Base-by-base conservation (phyloP, 2,888 invertebrate species). In the Drosophila tanythrix region DNA sequence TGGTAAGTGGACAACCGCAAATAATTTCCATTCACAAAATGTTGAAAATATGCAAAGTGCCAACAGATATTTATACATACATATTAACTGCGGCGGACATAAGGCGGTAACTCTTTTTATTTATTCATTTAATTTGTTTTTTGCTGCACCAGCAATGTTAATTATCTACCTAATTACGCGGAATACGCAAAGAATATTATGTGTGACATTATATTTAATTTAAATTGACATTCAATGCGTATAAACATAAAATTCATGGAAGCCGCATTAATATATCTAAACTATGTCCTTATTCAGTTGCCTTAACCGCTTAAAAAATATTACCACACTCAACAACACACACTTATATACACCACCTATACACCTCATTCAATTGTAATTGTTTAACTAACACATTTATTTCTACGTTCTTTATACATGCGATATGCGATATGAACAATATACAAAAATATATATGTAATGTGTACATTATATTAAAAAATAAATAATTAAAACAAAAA, bases 391-490 rank as follows among this genome's bases (percentile, higher is more conserved):
- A 86, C 85, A 86, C 84, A 70, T 90, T 86, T 85, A 79, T 90
- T 90, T 90, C 77, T 88, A 86, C 78, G 76, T 90, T 90, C 63
- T 82, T 67, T 85, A 87, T 83, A 83, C 88, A 88, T 89, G 83
- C 83, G 65, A 79, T 60, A 70, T 86, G 70, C 62, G 79, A 67
- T 66, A 59, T 75, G 64, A 71, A 65, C 50, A 50, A 55, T 40
- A 72, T 50, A 71, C 58, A 60, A 67, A 68, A 63, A 67, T 68
- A 58, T 70, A 57, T 71, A 74, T 69, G 65, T 79, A 64, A 69
- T 69, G 56, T 82, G 60, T 79, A 67, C 63, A 80, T 74, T 71
- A 82, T 74, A 70, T 75, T 40, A 35, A 67, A 69, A 64, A 66
- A 70, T 18, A 56, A 38, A 29, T 27, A 56, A 38, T 38, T n/a